Conservation (phyloP, 2,113 vertebrate genomes). For the Nothoprocta pentlandii region DNA sequence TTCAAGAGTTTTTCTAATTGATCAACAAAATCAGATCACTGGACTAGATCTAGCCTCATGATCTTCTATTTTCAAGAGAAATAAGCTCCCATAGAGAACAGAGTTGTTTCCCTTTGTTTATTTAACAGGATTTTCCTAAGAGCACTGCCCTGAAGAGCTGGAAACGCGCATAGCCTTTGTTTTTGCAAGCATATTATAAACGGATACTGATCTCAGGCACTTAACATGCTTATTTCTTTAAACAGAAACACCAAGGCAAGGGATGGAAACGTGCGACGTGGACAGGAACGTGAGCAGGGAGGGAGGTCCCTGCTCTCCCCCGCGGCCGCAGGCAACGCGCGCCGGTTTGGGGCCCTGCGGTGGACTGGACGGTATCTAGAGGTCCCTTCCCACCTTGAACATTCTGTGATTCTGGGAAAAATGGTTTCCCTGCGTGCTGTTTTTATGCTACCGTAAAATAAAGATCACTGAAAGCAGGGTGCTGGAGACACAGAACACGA, state of each 20-base stretch:
- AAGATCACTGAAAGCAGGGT: not conserved
- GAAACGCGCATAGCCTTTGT: not conserved
- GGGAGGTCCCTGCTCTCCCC: not conserved
- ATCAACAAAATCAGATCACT: not conserved
- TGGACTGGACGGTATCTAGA: too few relatives aligned
- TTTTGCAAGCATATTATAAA: slow-evolving; percentile 38
- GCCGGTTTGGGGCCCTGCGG: too few relatives aligned
- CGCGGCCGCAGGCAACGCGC: too few relatives aligned
- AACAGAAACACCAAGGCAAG: slow-evolving; percentile 42
- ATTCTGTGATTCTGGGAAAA: not conserved
- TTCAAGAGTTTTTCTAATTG: slow-evolving; percentile 48
- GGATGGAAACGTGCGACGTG: not conserved
- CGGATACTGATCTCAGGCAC: slow-evolving; percentile 18
- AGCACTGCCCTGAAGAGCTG: slow-evolving; percentile 23
- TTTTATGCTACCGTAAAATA: not conserved
- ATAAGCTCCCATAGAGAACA: slow-evolving; percentile 18
- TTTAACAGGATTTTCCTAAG: slow-evolving; percentile 2
- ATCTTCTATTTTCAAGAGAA: slow-evolving; percentile 26
- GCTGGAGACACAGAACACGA: not conserved
- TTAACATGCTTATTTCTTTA: slow-evolving; percentile 44
- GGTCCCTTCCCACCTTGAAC: too few relatives aligned
- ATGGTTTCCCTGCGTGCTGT: not conserved
- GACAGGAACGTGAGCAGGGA: too few relatives aligned
- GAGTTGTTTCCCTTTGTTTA: slow-evolving; percentile 26
- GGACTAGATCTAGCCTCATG: not conserved